Evolutionary conservation across 2,113 vertebrate species (phyloP), one percentile per base, ranked within the genome.

Genomic region (Bos javanicus): DNA sequence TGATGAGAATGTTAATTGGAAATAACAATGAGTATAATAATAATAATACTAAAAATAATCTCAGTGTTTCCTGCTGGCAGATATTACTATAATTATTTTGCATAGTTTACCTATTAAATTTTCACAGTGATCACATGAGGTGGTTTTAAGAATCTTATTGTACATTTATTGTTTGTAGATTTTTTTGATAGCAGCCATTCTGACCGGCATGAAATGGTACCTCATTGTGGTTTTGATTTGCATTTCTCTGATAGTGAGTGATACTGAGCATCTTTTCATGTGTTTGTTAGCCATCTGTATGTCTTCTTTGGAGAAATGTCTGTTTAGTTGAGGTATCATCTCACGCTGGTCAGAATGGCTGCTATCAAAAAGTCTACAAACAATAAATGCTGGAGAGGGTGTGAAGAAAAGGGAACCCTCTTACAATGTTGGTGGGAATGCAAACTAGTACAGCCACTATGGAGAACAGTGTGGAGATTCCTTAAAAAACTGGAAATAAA

Each of bases 1-100:
- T 92, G 67, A 90, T 82, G 48, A 19, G 16, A 87, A 90, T 87
- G 30, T 25, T 96, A 62, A 39, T 64, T 86, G 54, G 19, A 94
- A 91, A 96, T 90, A 57, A 87, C 71, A 50, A 50, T 46, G 17
- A 33, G 3, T 93, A 48, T 39, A 76, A 64, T 21, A 52, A 52
- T 19, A 39, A 52, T 19, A 39, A 26, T 59, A 80, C 86, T 43
- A 87, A 80, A 50, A 80, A 46, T 59, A 85, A 86, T 52, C 92
- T 86, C 28, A 91, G 39, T 60, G 19, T 82, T 56, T 96, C 43
- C 30, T 86, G 33, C 26, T 80, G 25, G 26, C 16, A 54, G 6
- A 11, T 74, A 52, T 11, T 43, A 46, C 43, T 46, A 52, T 93
- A 36, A 39, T 39, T 85, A 56, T 50, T 92, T 84, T 83, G 7